Base-by-base conservation (phyloP, 2,888 invertebrate species). In the Morpho helenor region DNA sequence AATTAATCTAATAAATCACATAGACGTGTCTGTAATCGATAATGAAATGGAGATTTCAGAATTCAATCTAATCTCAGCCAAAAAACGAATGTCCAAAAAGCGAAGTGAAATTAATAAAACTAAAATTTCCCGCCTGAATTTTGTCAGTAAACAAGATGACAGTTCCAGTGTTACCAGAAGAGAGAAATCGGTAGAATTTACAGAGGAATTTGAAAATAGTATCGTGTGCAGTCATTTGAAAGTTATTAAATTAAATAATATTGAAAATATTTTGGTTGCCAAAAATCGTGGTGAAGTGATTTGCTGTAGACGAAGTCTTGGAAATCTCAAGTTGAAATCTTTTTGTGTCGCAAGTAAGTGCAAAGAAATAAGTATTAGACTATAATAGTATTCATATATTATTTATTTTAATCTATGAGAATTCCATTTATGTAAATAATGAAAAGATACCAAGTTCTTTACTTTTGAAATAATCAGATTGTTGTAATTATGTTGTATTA, bases 281-380 rank as follows among this genome's bases (percentile, higher is more conserved):
- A 87, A 80, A 64, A 86, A 85, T 64, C 73, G 75, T 53, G 89
- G 90, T 0, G 87, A 87, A 66, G 85, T 88, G 0, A 60, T 88
- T 23, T 77, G 77, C 49, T 88, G 84, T 66, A 79, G 67, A 8
- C 76, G 74, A 49, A 73, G 65, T 48, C 68, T 76, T 2, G 84
- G 85, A 1, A 71, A 61, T 3, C 67, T 83, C 8, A 82, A 75
- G 69, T 64, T 86, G 0, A 74, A 75, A 8, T 75, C 70, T 16
- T 69, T 86, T 49, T 66, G 67, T 68, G 74, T 88, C 66, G 64
- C 84, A 59, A 73, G 88, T 90, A 69, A 84, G 87, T 79, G 48
- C 31, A 40, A 41, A 43, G 1, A 31, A 31, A 31, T 31, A 31
- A 5, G 3, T 31, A 31, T 31, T 31, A 5, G 31, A 31, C 31